Conservation (phyloP, 2,888 invertebrate species). For the Sesia apiformis region DNA sequence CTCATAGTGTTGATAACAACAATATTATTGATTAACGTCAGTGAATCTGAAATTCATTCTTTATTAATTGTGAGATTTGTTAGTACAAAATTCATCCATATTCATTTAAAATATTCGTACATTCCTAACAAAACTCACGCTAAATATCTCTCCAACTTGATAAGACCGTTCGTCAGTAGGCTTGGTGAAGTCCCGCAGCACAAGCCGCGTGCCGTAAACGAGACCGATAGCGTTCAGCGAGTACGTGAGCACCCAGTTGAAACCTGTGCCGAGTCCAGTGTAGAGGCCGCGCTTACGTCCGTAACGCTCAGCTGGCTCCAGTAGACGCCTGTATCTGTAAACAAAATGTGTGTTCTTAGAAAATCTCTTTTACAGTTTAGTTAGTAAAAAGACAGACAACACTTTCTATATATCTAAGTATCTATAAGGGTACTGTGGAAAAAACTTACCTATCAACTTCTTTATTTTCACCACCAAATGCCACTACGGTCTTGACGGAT, state of each 20-base stretch:
- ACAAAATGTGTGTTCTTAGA: background rate
- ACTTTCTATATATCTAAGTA: too few species aligned
- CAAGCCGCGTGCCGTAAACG: conserved; percentile 83
- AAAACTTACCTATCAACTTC: conserved; percentile 77
- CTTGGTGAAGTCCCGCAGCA: conserved; percentile 75
- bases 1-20: too few species aligned
- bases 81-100: too few species aligned
- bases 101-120: too few species aligned
- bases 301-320: conserved; percentile 77
- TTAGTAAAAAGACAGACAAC: too few species aligned
- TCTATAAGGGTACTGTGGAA: background rate
- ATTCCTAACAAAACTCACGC: conserved; percentile 57
- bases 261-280: conserved; percentile 80
- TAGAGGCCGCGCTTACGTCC: conserved; percentile 79
- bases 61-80: too few species aligned
- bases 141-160: conserved; percentile 79
- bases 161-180: conserved; percentile 75
- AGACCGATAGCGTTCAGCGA: conserved; percentile 83
- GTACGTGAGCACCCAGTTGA: conserved; percentile 85
- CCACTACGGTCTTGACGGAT: conserved; percentile 82
- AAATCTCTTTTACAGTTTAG: too few species aligned
- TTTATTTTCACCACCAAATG: conserved; percentile 84
- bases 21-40: background rate
- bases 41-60: background rate
- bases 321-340: conserved; percentile 63